These are phyloP conservation scores for Turdus rufiventris DNA, from an alignment of 2,113 vertebrate genomes.

Conservation along the genomic window DNA sequence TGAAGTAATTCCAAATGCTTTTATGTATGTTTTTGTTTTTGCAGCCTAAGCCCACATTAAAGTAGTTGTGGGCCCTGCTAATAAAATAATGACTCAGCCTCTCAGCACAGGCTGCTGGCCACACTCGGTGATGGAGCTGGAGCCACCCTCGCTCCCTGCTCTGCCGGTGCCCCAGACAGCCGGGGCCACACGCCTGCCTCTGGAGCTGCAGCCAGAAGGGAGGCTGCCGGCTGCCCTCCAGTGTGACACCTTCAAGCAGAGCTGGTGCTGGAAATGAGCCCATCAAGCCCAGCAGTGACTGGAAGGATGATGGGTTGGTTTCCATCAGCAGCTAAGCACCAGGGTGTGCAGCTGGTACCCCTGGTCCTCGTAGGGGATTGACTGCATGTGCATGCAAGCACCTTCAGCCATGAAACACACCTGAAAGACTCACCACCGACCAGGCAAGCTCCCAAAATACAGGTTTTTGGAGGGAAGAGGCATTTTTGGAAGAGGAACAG, in stretches of 20 bases:
- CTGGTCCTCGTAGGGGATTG: rapidly evolving
- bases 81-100: slow-evolving; percentile 56
- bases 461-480: background rate
- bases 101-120: background rate
- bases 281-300: background rate
- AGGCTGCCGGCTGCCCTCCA: background rate
- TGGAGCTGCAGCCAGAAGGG: background rate
- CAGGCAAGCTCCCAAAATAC: background rate
- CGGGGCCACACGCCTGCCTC: rapidly evolving
- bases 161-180: background rate
- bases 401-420: background rate
- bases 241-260: background rate
- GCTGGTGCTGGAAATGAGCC: background rate
- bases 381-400: rapidly evolving
- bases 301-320: background rate
- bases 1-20: slow-evolving; percentile 73
- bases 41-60: slow-evolving; percentile 61
- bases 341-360: background rate
- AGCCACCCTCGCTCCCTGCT: background rate
- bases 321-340: background rate
- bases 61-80: slow-evolving; percentile 52
- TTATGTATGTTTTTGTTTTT: slow-evolving; percentile 65
- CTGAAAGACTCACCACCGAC: background rate
- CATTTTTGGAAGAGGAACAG: background rate
- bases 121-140: rapidly evolving